Conservation (phyloP, 2,888 invertebrate species). For the Itoplectis maculator region DNA sequence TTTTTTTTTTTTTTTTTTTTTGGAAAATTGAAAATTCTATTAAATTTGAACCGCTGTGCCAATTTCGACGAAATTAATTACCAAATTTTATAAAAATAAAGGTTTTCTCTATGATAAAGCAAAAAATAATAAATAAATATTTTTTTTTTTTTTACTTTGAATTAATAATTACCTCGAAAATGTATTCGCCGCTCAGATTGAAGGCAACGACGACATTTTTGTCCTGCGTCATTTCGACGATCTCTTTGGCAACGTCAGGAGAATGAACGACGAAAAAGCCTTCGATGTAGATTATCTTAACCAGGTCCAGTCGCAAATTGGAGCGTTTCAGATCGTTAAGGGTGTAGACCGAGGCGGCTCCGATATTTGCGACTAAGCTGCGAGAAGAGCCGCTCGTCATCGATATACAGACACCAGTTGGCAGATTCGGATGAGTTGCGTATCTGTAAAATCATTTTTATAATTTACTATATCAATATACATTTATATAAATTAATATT, state of each 20-base stretch:
- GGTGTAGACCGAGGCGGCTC: conserved; percentile 81
- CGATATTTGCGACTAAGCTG: conserved; percentile 82
- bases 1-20: too few species aligned
- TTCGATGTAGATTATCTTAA: conserved; percentile 83
- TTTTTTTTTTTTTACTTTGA: too few species aligned
- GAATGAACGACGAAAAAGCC: conserved; percentile 83
- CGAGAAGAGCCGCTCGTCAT: conserved; percentile 79
- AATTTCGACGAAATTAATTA: too few species aligned
- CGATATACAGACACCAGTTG: conserved; percentile 82
- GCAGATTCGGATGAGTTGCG: conserved; percentile 76
- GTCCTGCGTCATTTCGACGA: conserved; percentile 78
- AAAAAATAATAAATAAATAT: too few species aligned
- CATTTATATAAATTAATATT: background rate
- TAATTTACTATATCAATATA: background rate
- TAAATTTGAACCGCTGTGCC: too few species aligned
- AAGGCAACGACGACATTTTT: conserved; percentile 80
- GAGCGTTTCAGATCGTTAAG: conserved; percentile 75
- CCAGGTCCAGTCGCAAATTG: conserved; percentile 74
- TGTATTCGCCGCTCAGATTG: conserved; percentile 82
- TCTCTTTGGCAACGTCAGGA: conserved; percentile 79
- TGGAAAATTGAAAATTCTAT: too few species aligned
- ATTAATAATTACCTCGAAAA: conserved; percentile 81
- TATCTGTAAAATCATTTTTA: conserved; percentile 75
- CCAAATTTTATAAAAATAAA: too few species aligned
- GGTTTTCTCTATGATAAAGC: too few species aligned